Evolutionary conservation across 2,113 vertebrate species (phyloP), one percentile per base, ranked within the genome.

Genomic region (Aleadryas rufinucha): DNA sequence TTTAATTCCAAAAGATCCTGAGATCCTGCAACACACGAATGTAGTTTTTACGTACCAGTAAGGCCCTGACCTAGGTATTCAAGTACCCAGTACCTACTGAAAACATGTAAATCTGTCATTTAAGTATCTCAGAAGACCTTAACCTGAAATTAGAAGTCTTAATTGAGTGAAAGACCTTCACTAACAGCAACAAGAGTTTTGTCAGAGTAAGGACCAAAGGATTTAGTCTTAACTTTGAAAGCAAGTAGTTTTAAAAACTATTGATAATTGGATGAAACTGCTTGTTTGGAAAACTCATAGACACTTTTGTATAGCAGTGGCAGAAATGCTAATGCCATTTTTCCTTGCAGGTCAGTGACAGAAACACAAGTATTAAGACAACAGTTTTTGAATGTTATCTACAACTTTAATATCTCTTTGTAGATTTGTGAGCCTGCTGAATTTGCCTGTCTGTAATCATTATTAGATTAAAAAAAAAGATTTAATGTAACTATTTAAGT

Each of bases 391-490:
- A 84, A 39, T 77, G 16, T 84, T 89, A 24, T 81, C 65, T 88
- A 41, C 3, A 8, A 41, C 44, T 87, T 95, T 41, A 70, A 24
- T 91, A 71, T 54, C 22, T 74, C 53, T 33, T 24, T 15, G 6
- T 60, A 91, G 82, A 94, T 91, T 94, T 97, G 94, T 61, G 72
- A 83, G 59, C 70, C 69, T 42, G 72, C 76, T 94, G 95, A 93
- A 94, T 97, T 95, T 93, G 81, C 79, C 89, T 95, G 86, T 92
- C 84, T 94, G 82, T 90, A 97, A 89, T 61, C 42, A 87, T 96
- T 97, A 89, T 60, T 83, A 85, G 90, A 95, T 80, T 15, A 69
- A 88, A 89, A 47, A 74, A 92, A 90, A 87, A 64, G 39, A 71
- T 70, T 96, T 93, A 70, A 88, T 77, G 82, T 96, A 96, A 94